Evolutionary conservation across 1,140 invertebrate genomes (phyloP).

Genomic region (Atta cephalotes): DNA sequence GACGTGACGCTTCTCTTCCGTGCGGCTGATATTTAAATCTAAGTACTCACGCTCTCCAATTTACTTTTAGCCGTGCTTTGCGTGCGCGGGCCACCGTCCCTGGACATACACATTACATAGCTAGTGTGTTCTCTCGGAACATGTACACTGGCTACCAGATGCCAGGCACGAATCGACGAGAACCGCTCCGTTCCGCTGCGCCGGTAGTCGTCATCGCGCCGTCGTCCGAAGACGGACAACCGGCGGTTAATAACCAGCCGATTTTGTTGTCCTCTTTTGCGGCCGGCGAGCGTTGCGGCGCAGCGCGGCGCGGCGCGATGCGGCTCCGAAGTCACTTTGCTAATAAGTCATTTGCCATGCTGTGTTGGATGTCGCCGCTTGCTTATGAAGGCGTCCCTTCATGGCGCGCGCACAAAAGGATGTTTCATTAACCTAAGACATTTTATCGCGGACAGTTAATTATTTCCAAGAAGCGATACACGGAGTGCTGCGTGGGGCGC

Average conservation of each 20-base stretch:
- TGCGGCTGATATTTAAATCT: slow-evolving; percentile 39
- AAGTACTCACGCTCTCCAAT: slow-evolving; percentile 31
- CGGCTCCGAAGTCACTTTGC: slow-evolving; percentile 65
- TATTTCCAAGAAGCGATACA: slow-evolving; percentile 69
- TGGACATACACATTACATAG: not conserved
- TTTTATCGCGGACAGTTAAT: slow-evolving; percentile 71
- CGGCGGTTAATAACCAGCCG: slow-evolving; percentile 68
- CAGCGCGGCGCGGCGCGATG: not conserved
- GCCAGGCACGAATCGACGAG: slow-evolving; percentile 61
- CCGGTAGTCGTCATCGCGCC: slow-evolving; percentile 67
- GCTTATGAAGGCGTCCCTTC: slow-evolving; percentile 66
- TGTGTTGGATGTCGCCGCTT: slow-evolving; percentile 74
- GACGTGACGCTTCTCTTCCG: not conserved
- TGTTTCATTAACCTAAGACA: slow-evolving; percentile 74
- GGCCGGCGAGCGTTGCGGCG: slow-evolving; percentile 25
- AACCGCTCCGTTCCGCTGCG: not conserved
- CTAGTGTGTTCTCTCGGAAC: slow-evolving; percentile 19
- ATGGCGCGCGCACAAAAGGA: slow-evolving; percentile 64
- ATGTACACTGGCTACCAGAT: slow-evolving; percentile 66
- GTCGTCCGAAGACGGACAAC: slow-evolving; percentile 59
- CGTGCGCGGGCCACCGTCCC: slow-evolving; percentile 30
- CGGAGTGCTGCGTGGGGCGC: slow-evolving; percentile 36
- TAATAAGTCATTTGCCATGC: slow-evolving; percentile 73
- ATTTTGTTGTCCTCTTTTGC: slow-evolving; percentile 72
- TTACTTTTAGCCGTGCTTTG: slow-evolving; percentile 34